A percentile compares a stretch with the other conserved stretches of the same genome.
These are phyloP conservation scores for Cheilosia variabilis DNA, from an alignment of 2,888 invertebrate species.

Conservation along the genomic window DNA sequence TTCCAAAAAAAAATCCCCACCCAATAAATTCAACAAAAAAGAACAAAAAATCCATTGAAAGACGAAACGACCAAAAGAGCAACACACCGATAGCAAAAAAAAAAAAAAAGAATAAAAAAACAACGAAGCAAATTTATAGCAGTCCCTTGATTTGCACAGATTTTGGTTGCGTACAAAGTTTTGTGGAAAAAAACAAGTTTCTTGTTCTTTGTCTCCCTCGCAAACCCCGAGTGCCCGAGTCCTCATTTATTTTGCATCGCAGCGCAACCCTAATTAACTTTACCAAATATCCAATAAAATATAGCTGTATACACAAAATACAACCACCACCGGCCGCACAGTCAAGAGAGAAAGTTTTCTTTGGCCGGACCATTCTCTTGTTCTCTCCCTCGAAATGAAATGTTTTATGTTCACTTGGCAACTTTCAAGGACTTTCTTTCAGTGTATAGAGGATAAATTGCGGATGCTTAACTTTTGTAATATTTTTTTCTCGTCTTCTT, in stretches of 20 bases:
- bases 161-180: slow-evolving; percentile 31
- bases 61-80: slow-evolving; percentile 4
- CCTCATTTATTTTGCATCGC: slow-evolving; percentile 50
- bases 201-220: slow-evolving; percentile 26
- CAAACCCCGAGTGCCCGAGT: not conserved
- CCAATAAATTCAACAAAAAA: slow-evolving; percentile 11
- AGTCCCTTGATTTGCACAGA: slow-evolving; percentile 46
- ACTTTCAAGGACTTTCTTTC: slow-evolving; percentile 40
- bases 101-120: not conserved
- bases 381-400: slow-evolving; percentile 14
- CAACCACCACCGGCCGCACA: not conserved
- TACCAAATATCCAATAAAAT: slow-evolving; percentile 51
- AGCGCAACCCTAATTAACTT: slow-evolving; percentile 57
- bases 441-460: slow-evolving; percentile 25
- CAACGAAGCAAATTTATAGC: slow-evolving; percentile 11
- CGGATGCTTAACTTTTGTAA: slow-evolving; percentile 38
- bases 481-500: not conserved
- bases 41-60: not conserved
- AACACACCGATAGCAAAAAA: not conserved
- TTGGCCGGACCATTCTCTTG: not conserved
- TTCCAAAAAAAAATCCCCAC: not conserved
- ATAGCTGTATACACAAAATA: slow-evolving; percentile 9
- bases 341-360: slow-evolving; percentile 19
- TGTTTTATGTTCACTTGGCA: slow-evolving; percentile 36
- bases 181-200: slow-evolving; percentile 14